These are phyloP conservation scores for Zaprionus nigranus DNA, from an alignment of 1,140 invertebrate genomes.

Conservation along the genomic window DNA sequence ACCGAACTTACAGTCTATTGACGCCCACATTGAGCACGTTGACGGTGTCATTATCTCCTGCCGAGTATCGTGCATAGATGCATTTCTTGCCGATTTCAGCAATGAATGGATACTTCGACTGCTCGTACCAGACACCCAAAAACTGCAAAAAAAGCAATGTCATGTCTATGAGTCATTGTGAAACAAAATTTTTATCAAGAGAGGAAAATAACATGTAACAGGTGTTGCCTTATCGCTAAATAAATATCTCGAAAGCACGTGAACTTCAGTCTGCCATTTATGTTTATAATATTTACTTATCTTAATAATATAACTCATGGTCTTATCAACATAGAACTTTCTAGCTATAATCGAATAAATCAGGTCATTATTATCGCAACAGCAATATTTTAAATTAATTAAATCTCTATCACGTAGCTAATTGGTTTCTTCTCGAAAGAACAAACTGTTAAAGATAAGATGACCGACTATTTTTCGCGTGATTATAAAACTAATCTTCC, in stretches of 20 bases:
- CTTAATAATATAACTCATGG: not conserved
- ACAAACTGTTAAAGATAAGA: not conserved
- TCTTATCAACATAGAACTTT: not conserved
- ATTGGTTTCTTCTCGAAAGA: not conserved
- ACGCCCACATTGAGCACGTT: conserved; percentile 85
- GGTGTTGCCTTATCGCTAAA: not conserved
- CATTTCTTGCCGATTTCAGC: conserved; percentile 92
- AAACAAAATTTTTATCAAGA: not conserved
- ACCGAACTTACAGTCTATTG: conserved; percentile 85
- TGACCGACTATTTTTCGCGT: not conserved
- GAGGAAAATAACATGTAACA: not conserved
- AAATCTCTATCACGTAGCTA: not conserved
- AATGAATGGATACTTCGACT: conserved; percentile 90
- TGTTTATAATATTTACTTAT: not conserved
- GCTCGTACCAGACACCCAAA: conserved; percentile 91
- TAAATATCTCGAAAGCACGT: not conserved
- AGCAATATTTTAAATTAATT: not conserved
- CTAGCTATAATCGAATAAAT: not conserved
- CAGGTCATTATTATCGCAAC: not conserved
- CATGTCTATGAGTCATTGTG: not conserved
- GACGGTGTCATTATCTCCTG: conserved; percentile 86
- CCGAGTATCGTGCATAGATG: conserved; percentile 88
- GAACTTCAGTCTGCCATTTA: not conserved
- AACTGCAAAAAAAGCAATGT: conserved; percentile 84
- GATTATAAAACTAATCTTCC: not conserved